Evolutionary conservation across 2,888 invertebrate species (phyloP), one percentile per base, ranked within the genome.

Genomic region (Carabus problematicus): DNA sequence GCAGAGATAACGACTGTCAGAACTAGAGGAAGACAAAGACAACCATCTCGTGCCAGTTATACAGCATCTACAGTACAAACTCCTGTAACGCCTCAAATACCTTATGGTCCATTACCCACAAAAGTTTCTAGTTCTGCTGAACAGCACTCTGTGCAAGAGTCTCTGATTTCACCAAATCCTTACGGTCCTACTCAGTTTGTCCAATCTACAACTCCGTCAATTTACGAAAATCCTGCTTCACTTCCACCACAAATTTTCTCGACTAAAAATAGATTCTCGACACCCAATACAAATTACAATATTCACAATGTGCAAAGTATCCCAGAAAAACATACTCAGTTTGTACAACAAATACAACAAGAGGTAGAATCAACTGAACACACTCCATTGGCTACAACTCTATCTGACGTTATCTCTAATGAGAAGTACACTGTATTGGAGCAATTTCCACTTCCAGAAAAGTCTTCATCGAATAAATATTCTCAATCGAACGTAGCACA

Each of bases 361-460:
- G 54, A 42, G 47, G 7, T 47, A 39, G 8, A 29, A 59, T 16
- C 64, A 41, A 29, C 71, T 47, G 69, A 63, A 49, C 12, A 61
- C 19, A 55, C 70, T 9, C 42, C 70, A 29, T 54, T 64, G 14
- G 40, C 70, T 29, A 47, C 59, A 40, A 63, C 69, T 56, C 60
- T 64, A 16, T 70, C 73, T 8, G 64, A 67, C 64, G 64, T 42
- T 49, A 58, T 66, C 40, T 12, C 59, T 11, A 70, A 74, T 56
- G 74, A 74, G 11, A 74, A 74, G 55, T 80, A 79, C 60, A 79
- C 79, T 0, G 76, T 79, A 45, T 70, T 80, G 14, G 79, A 81
- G 73, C 77, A 80, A 59, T 79, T 78, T 73, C 72, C 75, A 14
- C 70, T 74, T 8, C 41, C 71, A 8, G 72, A 69, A 43, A 71